These are phyloP conservation scores for Leptodactylus fuscus DNA, from an alignment of 2,113 vertebrate genomes.

Conservation along the genomic window DNA sequence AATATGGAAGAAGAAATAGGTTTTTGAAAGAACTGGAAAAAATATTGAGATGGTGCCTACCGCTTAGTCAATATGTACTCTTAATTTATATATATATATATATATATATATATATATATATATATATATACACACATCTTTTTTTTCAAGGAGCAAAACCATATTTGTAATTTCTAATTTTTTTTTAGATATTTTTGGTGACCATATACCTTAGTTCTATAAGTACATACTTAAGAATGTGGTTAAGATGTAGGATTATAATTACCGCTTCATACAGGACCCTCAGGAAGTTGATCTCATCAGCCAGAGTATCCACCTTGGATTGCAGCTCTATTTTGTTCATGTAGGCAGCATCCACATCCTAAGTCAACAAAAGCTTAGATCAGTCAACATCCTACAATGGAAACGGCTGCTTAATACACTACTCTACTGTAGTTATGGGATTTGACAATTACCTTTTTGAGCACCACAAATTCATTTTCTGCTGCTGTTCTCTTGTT, in stretches of 20 bases:
- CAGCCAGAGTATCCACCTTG: conserved; percentile 79
- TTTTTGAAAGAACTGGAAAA: no score
- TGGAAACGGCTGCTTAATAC: no score
- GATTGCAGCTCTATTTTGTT: conserved; percentile 91
- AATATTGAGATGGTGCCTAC: background rate
- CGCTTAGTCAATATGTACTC: background rate
- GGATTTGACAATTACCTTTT: conserved; percentile 77
- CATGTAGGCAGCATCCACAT: conserved; percentile 86
- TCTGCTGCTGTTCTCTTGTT: conserved; percentile 81
- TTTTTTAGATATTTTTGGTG: no score
- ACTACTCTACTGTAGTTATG: background rate
- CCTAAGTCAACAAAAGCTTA: conserved; percentile 68
- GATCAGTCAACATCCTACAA: background rate
- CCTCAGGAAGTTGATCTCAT: conserved; percentile 91
- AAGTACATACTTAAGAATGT: no score
- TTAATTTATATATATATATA: no score
- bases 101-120: no score
- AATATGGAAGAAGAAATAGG: background rate
- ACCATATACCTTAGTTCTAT: no score
- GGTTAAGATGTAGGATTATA: background rate
- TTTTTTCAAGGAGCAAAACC: no score
- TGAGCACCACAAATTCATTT: conserved; percentile 90
- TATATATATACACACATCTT: no score
- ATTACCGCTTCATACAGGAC: conserved; percentile 83
- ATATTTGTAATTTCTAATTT: no score